These are phyloP conservation scores for Meloidogyne floridensis DNA, from an alignment of 1,140 invertebrate species.

Conservation along the genomic window DNA sequence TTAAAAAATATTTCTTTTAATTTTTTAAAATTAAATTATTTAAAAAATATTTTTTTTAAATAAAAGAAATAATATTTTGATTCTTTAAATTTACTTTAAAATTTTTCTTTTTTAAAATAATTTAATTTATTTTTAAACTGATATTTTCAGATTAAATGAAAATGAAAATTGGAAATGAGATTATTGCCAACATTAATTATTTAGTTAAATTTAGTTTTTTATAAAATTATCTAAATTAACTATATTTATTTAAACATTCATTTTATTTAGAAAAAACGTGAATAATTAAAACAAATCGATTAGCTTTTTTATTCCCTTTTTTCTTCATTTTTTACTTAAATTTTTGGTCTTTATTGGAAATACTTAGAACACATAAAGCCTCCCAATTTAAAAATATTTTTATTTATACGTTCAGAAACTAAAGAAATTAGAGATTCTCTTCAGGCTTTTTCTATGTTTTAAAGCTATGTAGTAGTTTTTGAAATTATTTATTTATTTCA, in stretches of 20 bases:
- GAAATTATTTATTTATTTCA: background rate
- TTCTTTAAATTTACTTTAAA: too few species aligned
- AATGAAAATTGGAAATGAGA: too few species aligned
- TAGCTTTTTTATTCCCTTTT: background rate
- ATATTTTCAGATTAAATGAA: too few species aligned
- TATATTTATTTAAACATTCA: background rate
- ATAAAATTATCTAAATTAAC: too few species aligned
- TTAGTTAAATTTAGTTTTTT: too few species aligned
- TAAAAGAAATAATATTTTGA: too few species aligned
- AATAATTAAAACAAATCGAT: constrained; percentile 4
- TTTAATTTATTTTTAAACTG: background rate
- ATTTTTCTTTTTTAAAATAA: background rate
- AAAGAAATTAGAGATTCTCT: background rate
- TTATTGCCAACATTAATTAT: too few species aligned
- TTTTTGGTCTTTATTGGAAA: too few species aligned
- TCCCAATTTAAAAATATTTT: too few species aligned
- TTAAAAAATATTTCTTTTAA: too few species aligned
- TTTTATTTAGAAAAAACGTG: background rate
- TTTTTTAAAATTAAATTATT: too few species aligned
- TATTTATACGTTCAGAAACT: background rate
- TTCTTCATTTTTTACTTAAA: background rate
- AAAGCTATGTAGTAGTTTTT: background rate
- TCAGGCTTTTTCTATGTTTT: background rate
- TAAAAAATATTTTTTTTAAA: too few species aligned
- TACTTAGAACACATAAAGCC: background rate